A percentile compares a stretch with the other conserved stretches of the same genome.
Evolutionary conservation across 2,888 invertebrate genomes (phyloP).

Genomic region (Tupiocoris notatus): DNA sequence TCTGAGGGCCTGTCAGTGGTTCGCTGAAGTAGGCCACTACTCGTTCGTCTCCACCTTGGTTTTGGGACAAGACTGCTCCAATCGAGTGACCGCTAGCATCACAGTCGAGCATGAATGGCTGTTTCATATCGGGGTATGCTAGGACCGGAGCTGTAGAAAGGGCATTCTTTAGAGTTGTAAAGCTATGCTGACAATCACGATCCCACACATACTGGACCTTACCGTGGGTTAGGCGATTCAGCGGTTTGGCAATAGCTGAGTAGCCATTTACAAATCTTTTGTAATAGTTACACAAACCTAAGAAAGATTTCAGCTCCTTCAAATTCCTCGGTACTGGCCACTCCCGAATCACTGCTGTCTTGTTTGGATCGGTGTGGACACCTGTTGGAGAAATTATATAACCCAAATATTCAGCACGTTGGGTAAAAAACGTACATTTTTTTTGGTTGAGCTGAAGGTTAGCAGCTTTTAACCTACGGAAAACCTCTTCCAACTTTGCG

Average conservation of each 20-base stretch:
- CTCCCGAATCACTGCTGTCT: slow-evolving; percentile 44
- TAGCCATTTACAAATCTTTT: background rate
- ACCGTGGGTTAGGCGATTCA: background rate
- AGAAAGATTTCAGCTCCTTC: background rate
- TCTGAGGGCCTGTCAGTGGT: background rate
- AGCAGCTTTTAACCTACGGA: slow-evolving; percentile 45
- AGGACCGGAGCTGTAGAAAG: background rate
- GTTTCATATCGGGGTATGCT: background rate
- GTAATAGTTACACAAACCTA: slow-evolving; percentile 4
- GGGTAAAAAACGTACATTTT: slow-evolving; percentile 33
- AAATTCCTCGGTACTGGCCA: slow-evolving; percentile 47
- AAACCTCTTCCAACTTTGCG: slow-evolving; percentile 45
- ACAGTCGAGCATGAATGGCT: slow-evolving; percentile 5
- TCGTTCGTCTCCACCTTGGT: background rate
- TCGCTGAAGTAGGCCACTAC: background rate
- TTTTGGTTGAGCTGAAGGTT: slow-evolving; percentile 48
- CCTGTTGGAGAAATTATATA: slow-evolving; percentile 45
- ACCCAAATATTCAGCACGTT: slow-evolving; percentile 46
- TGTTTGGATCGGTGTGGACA: slow-evolving; percentile 46
- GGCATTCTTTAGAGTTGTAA: background rate
- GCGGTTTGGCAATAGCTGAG: background rate
- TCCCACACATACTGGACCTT: background rate
- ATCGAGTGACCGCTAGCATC: background rate
- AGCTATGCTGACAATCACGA: background rate
- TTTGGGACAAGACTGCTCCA: slow-evolving; percentile 5